A percentile compares a stretch with the other conserved stretches of the same genome.
These are phyloP conservation scores for Myotis davidii DNA, from an alignment of 2,113 vertebrate species.

Conservation along the genomic window DNA sequence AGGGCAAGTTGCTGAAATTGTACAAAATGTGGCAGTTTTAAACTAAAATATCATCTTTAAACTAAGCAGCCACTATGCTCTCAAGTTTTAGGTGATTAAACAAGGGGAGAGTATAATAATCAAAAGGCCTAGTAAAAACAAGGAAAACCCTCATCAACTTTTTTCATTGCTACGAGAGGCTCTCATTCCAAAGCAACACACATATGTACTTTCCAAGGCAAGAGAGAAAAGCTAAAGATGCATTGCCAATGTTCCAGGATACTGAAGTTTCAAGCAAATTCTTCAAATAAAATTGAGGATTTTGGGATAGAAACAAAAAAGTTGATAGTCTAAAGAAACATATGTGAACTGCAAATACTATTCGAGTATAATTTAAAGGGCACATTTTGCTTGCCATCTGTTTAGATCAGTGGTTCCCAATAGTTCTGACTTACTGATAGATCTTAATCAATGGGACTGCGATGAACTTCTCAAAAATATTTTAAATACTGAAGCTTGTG, in stretches of 20 bases:
- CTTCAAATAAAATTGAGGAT: neutral
- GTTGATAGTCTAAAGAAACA: neutral
- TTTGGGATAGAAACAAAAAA: constrained; percentile 31
- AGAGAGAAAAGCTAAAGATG: neutral
- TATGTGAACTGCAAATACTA: neutral
- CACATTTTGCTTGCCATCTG: neutral
- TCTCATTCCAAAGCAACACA: neutral
- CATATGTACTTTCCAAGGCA: neutral
- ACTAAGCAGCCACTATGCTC: neutral
- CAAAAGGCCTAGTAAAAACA: neutral
- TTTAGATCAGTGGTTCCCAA: neutral
- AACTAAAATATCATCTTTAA: neutral
- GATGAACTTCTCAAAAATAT: constrained; percentile 27
- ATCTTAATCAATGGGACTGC: neutral
- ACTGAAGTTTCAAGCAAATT: constrained; percentile 7
- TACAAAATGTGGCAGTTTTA: neutral
- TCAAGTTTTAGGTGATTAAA: constrained; percentile 26
- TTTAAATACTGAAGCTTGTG: neutral
- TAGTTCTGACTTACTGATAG: neutral
- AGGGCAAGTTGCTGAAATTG: neutral
- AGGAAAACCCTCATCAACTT: neutral
- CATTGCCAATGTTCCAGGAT: neutral
- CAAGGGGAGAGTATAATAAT: neutral
- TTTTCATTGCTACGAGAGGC: constrained; percentile 3
- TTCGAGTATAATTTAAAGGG: constrained; percentile 25